Base-by-base conservation (phyloP, 2,797 vertebrate genomes). In the Setipinna tenuifilis region DNA sequence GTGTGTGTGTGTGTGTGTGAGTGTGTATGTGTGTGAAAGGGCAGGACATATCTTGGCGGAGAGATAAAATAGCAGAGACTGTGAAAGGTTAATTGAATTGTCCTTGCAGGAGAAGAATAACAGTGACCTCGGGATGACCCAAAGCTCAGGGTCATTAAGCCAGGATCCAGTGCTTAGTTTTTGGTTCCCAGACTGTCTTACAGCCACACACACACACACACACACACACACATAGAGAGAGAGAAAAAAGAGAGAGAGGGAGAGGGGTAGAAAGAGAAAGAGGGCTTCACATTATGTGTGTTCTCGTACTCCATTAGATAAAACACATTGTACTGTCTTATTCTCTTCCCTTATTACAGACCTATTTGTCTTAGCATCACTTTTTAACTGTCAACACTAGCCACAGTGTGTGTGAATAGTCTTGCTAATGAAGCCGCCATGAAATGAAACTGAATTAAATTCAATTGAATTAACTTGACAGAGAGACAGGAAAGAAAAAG, bases 81-180 rank as follows among this genome's bases (percentile, higher is more conserved):
- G 57, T 25, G 75, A 85, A 25, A 65, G 84, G 41, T 85, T 68
- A 82, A 85, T 75, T 75, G 68, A 75, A 75, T 75, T 75, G 68
- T 75, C 68, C 68, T 75, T 75, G 68, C 68, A 75, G 68, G 68
- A 75, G 68, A 75, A 75, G 68, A 75, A 75, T 75, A 75, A 75
- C 68, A 75, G 68, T 75, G 68, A 75, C 31, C 68, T 75, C 68
- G 25, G 68, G 68, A 75, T 28, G 65, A 71, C 65, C 28, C 65
- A 35, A 12, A 4, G 28, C 68, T 75, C 68, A 14, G 68, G 68
- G 68, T 75, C 68, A 75, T 28, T 75, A 35, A 75, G 68, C 68
- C 68, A 19, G 16, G 28, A 75, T 35, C 68, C 16, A 16, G 28
- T 9, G 31, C 28, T 6, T 35, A 6, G 28, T 75, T 35, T 75